Percentiles rank a stretch among this genome's conserved stretches.
Conservation (phyloP, 1,140 invertebrate species). For the Pentalonia nigronervosa region DNA sequence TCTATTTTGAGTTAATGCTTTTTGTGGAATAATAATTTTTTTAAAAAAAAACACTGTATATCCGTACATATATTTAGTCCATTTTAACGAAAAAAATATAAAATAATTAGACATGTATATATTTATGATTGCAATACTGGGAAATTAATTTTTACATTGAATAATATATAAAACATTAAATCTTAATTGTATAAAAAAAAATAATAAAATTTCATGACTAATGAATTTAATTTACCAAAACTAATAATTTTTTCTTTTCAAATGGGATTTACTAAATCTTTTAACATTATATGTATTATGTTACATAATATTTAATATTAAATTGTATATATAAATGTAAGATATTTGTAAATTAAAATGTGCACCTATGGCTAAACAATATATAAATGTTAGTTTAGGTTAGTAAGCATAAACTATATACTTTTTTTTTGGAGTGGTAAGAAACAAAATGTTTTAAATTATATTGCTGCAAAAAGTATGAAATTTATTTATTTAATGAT, state of each 20-base stretch:
- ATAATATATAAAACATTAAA: not conserved
- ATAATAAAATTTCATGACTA: conserved; percentile 4
- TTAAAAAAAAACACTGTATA: conserved; percentile 52
- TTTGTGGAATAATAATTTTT: conserved; percentile 8
- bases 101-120: conserved; percentile 32
- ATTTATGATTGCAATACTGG: conserved; percentile 1
- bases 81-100: not conserved
- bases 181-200: conserved; percentile 29
- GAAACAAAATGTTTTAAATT: not conserved
- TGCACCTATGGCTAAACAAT: not conserved
- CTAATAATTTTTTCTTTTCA: not conserved
- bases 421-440: conserved; percentile 25
- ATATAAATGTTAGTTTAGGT: conserved; percentile 22
- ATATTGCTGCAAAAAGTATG: not conserved
- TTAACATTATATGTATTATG: not conserved
- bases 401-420: conserved; percentile 38
- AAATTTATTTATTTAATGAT: conserved; percentile 5
- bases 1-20: not conserved
- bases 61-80: conserved; percentile 46
- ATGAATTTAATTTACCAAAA: conserved; percentile 24
- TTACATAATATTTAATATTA: conserved; percentile 4
- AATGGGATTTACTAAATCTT: not conserved
- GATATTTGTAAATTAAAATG: conserved; percentile 28
- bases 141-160: conserved; percentile 1
- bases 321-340: not conserved